Evolutionary conservation across 2,113 vertebrate genomes (phyloP), one percentile per base, ranked within the genome.

Genomic region (Tetrao urogallus): DNA sequence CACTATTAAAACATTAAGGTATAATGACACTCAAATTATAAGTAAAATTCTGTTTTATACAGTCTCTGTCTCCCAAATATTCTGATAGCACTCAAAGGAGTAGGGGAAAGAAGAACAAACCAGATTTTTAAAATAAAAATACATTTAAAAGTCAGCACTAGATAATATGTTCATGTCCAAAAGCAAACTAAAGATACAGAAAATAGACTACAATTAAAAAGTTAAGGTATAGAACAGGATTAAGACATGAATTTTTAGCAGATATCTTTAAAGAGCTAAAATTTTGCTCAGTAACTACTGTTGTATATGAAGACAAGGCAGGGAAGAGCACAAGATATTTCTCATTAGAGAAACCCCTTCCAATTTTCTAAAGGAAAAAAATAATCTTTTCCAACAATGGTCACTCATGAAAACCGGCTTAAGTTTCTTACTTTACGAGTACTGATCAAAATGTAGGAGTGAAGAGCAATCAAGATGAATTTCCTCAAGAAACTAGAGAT

Each of bases 401-500:
- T 56, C n/a, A 77, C 22, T 30, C 2, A 9, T 2, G 7, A 91
- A 93, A 92, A 56, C 13, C 1, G 3, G 25, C 18, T 28, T 71
- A 83, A 92, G 70, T 67, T 47, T 57, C 32, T n/a, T 56, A 82
- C 85, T 91, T 72, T 78, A 77, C 32, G 13, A 74, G 57, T 34
- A 78, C 43, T 67, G 34, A 89, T 36, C 25, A 93, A 82, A 93
- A 93, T 7, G 25, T 5, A 80, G 32, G 48, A 74, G 15, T 28
- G 89, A 96, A 71, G 0, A 91, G 43, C 61, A 86, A 79, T 90
- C 61, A 40, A 81, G 79, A 92, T 32, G 85, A 93, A 89, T 96
- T 97, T 95, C 94, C 80, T 63, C 65, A 72, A 81, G 79, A 90
- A 95, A 95, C 94, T 83, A 96, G 88, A 96, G 96, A 95, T 96